Conservation (phyloP, 2,113 vertebrate genomes). For the Gasterosteus aculeatus region DNA sequence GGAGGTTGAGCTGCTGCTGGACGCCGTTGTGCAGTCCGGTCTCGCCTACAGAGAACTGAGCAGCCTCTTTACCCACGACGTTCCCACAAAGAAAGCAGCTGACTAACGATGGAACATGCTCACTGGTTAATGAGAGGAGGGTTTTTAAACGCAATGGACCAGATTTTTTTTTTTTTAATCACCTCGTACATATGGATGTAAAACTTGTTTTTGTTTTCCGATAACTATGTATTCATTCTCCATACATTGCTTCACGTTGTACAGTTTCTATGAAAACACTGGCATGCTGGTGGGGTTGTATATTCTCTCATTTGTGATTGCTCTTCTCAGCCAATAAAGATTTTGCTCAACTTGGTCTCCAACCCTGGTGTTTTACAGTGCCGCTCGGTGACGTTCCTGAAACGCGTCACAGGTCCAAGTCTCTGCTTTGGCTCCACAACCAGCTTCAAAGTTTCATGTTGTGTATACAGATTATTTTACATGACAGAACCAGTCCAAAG, state of each 20-base stretch:
- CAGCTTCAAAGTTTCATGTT: no score
- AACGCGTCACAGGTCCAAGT: no score
- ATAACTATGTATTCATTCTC: slow-evolving; percentile 52
- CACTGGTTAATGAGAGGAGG: slow-evolving; percentile 8
- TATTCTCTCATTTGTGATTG: slow-evolving; percentile 76
- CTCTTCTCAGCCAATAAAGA: slow-evolving; percentile 76
- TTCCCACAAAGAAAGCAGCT: not conserved
- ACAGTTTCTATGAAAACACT: slow-evolving; percentile 76
- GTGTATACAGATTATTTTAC: no score
- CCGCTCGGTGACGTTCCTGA: no score
- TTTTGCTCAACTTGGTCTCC: slow-evolving; percentile 69
- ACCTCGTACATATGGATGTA: slow-evolving; percentile 69
- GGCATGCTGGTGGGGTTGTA: slow-evolving; percentile 78
- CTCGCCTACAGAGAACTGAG: slow-evolving; percentile 20
- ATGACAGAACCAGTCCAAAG: no score
- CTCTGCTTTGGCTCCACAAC: no score
- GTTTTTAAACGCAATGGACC: slow-evolving; percentile 23
- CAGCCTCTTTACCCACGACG: slow-evolving; percentile 5
- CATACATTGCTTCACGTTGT: slow-evolving; percentile 78
- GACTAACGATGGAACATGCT: slow-evolving; percentile 25
- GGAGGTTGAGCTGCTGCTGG: slow-evolving; percentile 55
- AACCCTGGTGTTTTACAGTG: not conserved
- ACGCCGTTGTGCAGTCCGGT: slow-evolving; percentile 55
- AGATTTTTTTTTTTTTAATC: slow-evolving; percentile 22
- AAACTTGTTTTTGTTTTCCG: slow-evolving; percentile 35